These are phyloP conservation scores for Eilema depressum DNA, from an alignment of 2,888 invertebrate genomes.

Conservation along the genomic window DNA sequence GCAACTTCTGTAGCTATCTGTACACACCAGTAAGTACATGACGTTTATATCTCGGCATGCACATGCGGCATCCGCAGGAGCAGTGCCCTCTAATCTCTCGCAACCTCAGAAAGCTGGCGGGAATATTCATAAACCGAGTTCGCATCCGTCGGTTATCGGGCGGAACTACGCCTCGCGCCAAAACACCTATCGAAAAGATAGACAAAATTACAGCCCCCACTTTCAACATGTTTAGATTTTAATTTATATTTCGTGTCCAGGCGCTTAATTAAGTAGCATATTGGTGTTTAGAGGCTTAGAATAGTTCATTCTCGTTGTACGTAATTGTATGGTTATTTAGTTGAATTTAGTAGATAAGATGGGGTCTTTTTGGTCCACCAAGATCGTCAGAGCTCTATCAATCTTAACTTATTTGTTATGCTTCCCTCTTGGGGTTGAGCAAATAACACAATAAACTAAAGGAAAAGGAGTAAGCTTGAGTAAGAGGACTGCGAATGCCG, in stretches of 20 bases:
- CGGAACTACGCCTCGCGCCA: slow-evolving; percentile 53
- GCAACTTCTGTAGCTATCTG: not conserved
- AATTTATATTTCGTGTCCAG: slow-evolving; percentile 5
- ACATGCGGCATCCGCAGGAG: slow-evolving; percentile 50
- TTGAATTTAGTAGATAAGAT: too few relatives aligned
- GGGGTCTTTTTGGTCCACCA: too few relatives aligned
- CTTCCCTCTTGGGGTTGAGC: too few relatives aligned
- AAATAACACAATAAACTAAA: too few relatives aligned
- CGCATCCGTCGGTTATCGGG: slow-evolving; percentile 69
- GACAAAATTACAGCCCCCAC: slow-evolving; percentile 40
- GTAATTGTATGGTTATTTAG: not conserved
- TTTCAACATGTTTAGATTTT: slow-evolving; percentile 13
- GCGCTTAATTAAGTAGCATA: not conserved
- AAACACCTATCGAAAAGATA: slow-evolving; percentile 46
- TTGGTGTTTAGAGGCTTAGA: not conserved
- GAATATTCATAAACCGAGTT: slow-evolving; percentile 70
- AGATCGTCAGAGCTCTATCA: too few relatives aligned
- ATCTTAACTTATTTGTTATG: too few relatives aligned
- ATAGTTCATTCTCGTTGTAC: not conserved
- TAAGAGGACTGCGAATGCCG: too few relatives aligned
- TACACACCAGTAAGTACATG: slow-evolving; percentile 1
- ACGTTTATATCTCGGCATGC: slow-evolving; percentile 27
- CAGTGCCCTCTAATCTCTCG: slow-evolving; percentile 65
- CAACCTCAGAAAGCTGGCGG: slow-evolving; percentile 57
- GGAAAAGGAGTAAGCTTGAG: too few relatives aligned